phyloP scores from a whole-genome alignment of 2,888 invertebrate species.

The Meloe dianella region DNA sequence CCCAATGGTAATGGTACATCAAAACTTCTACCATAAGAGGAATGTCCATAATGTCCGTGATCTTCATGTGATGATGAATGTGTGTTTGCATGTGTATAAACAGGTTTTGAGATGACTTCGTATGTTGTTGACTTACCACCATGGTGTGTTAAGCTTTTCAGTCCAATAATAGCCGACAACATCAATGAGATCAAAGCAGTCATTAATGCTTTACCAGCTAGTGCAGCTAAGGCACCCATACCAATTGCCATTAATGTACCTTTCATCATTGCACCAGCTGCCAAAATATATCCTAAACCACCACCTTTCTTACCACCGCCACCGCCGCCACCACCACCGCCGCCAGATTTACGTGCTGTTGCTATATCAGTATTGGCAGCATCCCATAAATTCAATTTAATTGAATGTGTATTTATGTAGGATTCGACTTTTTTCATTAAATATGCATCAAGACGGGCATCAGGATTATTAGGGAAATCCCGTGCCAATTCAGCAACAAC shows the following conservation, averaged over 20 bases:
- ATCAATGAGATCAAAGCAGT: slow-evolving; percentile 78
- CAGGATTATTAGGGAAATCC: slow-evolving; percentile 74
- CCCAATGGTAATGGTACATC: slow-evolving; percentile 50
- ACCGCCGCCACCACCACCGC: slow-evolving; percentile 54
- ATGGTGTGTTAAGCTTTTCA: slow-evolving; percentile 71
- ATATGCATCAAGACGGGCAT: slow-evolving; percentile 75
- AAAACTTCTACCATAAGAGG: slow-evolving; percentile 61
- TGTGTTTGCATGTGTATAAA: slow-evolving; percentile 71
- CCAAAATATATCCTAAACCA: slow-evolving; percentile 59
- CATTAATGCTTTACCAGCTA: slow-evolving; percentile 84
- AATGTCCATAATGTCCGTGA: slow-evolving; percentile 48
- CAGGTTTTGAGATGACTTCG: slow-evolving; percentile 80
- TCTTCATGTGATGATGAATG: slow-evolving; percentile 70
- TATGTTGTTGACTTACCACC: slow-evolving; percentile 75
- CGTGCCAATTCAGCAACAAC: slow-evolving; percentile 75
- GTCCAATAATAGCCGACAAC: slow-evolving; percentile 74
- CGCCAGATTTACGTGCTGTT: slow-evolving; percentile 43
- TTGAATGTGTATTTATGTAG: slow-evolving; percentile 72
- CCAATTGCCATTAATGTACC: slow-evolving; percentile 76
- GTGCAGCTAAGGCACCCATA: slow-evolving; percentile 72
- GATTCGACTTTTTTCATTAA: slow-evolving; percentile 71
- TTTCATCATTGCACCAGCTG: slow-evolving; percentile 65
- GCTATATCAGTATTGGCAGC: slow-evolving; percentile 30
- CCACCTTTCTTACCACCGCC: slow-evolving; percentile 60
- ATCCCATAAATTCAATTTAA: slow-evolving; percentile 69